These are phyloP conservation scores for Grammomys surdaster DNA, from an alignment of 2,113 vertebrate species.

Conservation along the genomic window DNA sequence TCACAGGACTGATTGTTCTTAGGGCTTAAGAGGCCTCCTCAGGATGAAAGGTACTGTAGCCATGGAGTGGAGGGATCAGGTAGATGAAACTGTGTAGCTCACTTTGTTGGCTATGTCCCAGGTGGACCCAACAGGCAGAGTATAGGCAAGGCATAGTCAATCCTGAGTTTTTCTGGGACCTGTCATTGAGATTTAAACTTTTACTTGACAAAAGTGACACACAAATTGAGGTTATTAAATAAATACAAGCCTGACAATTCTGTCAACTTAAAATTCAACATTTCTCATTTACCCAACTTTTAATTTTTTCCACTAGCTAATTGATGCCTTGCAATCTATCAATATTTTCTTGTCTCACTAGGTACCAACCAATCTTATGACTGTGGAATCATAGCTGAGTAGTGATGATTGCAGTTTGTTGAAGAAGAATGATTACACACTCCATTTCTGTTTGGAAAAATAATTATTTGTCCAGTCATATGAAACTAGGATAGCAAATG, in stretches of 20 bases:
- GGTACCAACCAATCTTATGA: slow-evolving; percentile 14
- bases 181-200: background rate
- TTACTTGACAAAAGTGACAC: background rate
- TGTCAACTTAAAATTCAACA: slow-evolving; percentile 14
- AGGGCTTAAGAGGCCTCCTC: no score
- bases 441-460: slow-evolving; percentile 22
- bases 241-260: background rate
- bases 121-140: no score
- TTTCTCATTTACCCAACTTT: slow-evolving; percentile 11
- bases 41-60: no score
- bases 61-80: no score
- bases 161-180: no score
- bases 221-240: background rate
- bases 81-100: no score
- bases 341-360: slow-evolving; percentile 57
- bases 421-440: background rate
- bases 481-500: slow-evolving; percentile 12
- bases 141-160: no score
- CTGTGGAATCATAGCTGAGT: slow-evolving; percentile 15
- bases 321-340: background rate
- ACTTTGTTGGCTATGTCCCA: no score
- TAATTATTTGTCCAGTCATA: slow-evolving; percentile 12
- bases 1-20: no score
- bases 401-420: slow-evolving; percentile 2
- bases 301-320: background rate